Percentiles rank a stretch among this genome's conserved stretches.
Evolutionary conservation across 2,113 vertebrate species (phyloP).

Genomic region (Arenaria interpres): DNA sequence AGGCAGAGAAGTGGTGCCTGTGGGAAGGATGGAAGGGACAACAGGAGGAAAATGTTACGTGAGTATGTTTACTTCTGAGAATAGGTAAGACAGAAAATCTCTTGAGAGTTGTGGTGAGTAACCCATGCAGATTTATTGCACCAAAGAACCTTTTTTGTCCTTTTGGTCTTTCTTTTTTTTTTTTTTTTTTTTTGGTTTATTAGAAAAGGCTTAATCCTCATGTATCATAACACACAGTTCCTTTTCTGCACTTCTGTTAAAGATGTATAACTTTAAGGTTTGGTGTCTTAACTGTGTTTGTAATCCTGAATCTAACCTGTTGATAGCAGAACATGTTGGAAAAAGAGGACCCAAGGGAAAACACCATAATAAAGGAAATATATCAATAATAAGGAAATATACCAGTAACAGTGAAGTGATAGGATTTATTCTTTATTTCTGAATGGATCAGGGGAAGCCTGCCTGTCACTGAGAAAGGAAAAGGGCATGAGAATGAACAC

Average conservation of each 20-base stretch:
- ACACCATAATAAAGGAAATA: not conserved
- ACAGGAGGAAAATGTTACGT: not conserved
- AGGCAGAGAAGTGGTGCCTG: not conserved
- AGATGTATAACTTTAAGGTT: not conserved
- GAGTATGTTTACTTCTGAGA: not conserved
- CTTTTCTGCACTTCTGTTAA: not conserved
- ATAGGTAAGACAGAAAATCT: not conserved
- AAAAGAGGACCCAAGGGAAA: not conserved
- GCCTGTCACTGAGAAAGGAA: not conserved
- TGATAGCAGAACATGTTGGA: not conserved
- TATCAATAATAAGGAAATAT: not conserved
- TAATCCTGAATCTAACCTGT: not conserved
- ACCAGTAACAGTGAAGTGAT: not conserved
- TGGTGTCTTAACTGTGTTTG: not conserved
- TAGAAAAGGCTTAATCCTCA: not conserved
- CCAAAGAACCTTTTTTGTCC: accelerated
- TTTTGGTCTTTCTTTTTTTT: not conserved
- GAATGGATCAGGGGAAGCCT: not conserved
- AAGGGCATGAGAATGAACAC: not conserved
- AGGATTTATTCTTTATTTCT: not conserved
- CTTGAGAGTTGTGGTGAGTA: not conserved
- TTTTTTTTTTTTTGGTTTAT: no score
- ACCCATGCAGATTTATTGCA: not conserved
- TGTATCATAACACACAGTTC: not conserved
- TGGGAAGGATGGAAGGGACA: not conserved